These are phyloP conservation scores for Pitta sordida DNA, from an alignment of 2,113 vertebrate genomes.

Conservation along the genomic window DNA sequence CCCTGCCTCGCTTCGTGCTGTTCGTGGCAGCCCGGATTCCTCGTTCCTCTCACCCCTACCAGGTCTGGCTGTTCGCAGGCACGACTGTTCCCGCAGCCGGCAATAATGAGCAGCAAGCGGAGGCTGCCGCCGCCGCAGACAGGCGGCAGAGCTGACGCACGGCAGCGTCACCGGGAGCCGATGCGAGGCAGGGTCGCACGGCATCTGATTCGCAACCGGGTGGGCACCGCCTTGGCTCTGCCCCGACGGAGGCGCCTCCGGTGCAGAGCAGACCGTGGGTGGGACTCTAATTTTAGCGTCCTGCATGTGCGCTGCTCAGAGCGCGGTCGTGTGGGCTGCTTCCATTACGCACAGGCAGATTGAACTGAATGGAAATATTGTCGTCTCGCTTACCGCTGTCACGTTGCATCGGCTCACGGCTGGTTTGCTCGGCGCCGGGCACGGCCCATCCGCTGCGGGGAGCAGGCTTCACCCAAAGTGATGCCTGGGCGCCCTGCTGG, in stretches of 20 bases:
- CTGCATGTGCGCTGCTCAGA: not conserved
- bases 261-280: not conserved
- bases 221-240: not conserved
- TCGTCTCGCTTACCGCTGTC: constrained; percentile 7
- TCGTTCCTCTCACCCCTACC: fast-evolving
- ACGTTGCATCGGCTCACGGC: not conserved
- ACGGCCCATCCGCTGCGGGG: not conserved
- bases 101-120: not conserved
- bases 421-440: not conserved
- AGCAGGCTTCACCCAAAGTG: not conserved
- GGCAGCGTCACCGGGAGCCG: not conserved
- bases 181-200: not conserved
- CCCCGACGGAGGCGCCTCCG: not conserved
- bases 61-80: fast-evolving
- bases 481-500: not conserved
- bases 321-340: not conserved
- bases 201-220: not conserved
- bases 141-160: not conserved
- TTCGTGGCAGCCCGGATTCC: fast-evolving
- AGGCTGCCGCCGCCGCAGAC: not conserved
- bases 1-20: fast-evolving
- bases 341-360: constrained; percentile 53
- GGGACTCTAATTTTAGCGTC: constrained; percentile 19
- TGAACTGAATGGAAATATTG: constrained; percentile 48
- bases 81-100: not conserved